A percentile compares a stretch with the other conserved stretches of the same genome.
Conservation (phyloP, 2,888 invertebrate genomes). For the Ophion costatus region DNA sequence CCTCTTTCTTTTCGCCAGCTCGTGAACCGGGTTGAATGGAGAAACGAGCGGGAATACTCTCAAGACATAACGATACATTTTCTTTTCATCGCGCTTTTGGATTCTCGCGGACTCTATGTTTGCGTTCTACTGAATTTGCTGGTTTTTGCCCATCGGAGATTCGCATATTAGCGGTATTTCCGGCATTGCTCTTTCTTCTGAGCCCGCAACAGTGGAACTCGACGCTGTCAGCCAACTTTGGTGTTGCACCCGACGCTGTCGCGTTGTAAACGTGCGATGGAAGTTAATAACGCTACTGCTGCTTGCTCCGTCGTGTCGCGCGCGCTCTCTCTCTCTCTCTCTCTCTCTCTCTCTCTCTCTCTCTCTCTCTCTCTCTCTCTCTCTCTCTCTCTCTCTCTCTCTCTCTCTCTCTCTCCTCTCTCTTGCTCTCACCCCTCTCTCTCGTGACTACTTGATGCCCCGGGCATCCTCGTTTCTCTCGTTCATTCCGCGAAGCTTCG, state of each 20-base stretch:
- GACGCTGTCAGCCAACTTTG: background rate
- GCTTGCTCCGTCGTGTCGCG: background rate
- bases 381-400: no score
- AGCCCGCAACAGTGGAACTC: background rate
- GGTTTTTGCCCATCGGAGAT: background rate
- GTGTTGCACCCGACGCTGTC: background rate
- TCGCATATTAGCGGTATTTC: background rate
- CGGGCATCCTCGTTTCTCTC: constrained; percentile 21
- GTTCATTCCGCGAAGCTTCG: constrained; percentile 34
- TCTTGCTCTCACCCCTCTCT: background rate
- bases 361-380: no score
- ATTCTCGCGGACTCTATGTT: background rate
- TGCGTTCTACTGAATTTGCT: background rate
- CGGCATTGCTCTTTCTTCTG: background rate
- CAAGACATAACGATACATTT: background rate
- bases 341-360: no score
- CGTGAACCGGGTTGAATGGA: background rate
- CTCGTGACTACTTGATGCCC: background rate
- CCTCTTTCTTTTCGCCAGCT: background rate
- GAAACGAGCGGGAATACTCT: no score
- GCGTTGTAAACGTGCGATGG: background rate
- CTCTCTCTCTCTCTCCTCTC: background rate
- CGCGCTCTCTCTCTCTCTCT: no score
- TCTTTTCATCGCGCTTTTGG: background rate
- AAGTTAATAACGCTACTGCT: background rate